Evolutionary conservation across 2,888 invertebrate genomes (phyloP), one percentile per base, ranked within the genome.

Genomic region (Metacarcinus magister): DNA sequence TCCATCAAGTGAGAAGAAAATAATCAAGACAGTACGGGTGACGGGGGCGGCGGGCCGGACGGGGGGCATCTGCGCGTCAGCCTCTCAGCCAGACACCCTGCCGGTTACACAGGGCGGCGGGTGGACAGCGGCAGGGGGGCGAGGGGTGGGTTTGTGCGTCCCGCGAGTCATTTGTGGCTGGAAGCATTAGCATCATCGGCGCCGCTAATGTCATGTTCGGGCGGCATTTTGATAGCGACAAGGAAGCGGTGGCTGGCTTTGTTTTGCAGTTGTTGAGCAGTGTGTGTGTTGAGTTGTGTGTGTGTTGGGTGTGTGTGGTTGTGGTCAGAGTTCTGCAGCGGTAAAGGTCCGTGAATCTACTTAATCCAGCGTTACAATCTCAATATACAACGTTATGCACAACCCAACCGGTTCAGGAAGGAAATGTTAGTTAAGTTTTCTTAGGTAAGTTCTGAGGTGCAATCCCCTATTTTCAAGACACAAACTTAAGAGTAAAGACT

Each of bases 21-120:
- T 39, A 32, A 87, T 32, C 39, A 87, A 87, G 87, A 87, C n/a
- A 75, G 87, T 87, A 87, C 87, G 39, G 87, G 87, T 87, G 87
- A 87, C 39, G 39, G 87, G 39, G 32, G 39, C 3, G 87, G 13
- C 16, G 87, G 87, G 39, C 16, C 8, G 39, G 39, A 3, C 16
- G 10, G 7, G 39, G 87, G 32, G 23, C 39, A 39, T 32, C 32
- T 32, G 87, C 39, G 16, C 39, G 39, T 75, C 87, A 87, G 39
- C 39, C 39, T 87, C 87, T 87, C 39, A 32, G 39, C 87, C 39
- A 87, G 39, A 39, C 19, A 87, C 5, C 39, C 39, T 13, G 75
- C 87, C 0, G 32, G 39, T 39, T 2, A 67, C 7, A 13, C 87
- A 32, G 39, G 87, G 87, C 39, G 87, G 8, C 32, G 87, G 10